Percentiles rank a stretch among this genome's conserved stretches.
Conservation (phyloP, 2,797 vertebrate genomes). For the Typhlichthys subterraneus region DNA sequence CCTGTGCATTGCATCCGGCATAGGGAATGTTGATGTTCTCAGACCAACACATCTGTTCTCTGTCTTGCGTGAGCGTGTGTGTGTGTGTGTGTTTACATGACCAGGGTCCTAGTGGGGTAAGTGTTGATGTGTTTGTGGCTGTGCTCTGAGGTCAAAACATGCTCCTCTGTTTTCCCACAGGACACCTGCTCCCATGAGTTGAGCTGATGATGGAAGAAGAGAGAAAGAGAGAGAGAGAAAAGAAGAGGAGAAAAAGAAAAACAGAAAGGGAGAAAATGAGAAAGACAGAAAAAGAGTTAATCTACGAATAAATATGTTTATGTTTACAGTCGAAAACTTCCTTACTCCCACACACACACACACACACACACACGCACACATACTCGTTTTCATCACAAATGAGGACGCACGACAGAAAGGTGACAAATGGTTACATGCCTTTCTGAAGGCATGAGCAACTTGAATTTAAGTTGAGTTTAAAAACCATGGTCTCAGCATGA, state of each 20-base stretch:
- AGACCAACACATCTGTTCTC: conserved; percentile 71
- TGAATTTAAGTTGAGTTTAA: too few relatives aligned
- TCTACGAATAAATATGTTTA: too few relatives aligned
- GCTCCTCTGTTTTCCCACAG: conserved; percentile 92
- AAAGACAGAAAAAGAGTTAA: not conserved
- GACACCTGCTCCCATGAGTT: conserved; percentile 88
- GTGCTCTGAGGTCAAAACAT: conserved; percentile 83
- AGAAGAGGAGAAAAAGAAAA: not conserved
- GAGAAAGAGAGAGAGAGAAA: not conserved
- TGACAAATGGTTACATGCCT: too few relatives aligned
- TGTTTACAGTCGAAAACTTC: too few relatives aligned
- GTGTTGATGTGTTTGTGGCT: conserved; percentile 90
- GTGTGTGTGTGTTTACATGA: conserved; percentile 81
- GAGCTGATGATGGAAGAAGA: conserved; percentile 77
- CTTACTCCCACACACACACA: not conserved
- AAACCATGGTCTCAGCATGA: too few relatives aligned
- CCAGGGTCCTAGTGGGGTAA: conserved; percentile 91
- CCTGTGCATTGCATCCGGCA: conserved; percentile 66
- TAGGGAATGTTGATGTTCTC: conserved; percentile 72
- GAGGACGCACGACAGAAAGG: too few relatives aligned
- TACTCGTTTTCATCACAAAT: too few relatives aligned
- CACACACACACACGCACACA: too few relatives aligned
- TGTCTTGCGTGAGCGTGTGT: conserved; percentile 58
- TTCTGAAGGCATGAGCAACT: too few relatives aligned
- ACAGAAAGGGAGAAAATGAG: not conserved